Percentiles rank a stretch among this genome's conserved stretches.
Conservation (phyloP, 1,140 invertebrate species). For the Platorchestia sp. region DNA sequence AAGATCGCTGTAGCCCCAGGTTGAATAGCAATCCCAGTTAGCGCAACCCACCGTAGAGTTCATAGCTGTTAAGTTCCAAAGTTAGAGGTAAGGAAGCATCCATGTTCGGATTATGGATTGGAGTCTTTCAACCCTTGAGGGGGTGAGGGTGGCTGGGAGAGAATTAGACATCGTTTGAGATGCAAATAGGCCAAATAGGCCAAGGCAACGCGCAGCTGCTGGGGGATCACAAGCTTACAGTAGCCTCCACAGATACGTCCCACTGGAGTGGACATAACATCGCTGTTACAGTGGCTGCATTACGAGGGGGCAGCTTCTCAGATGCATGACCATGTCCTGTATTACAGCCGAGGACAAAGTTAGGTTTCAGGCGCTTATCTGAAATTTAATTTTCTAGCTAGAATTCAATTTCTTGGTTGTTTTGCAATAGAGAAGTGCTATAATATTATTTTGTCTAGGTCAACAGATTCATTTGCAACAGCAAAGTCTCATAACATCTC, state of each 20-base stretch:
- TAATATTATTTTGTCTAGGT: background rate
- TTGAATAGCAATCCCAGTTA: background rate
- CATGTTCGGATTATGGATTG: background rate
- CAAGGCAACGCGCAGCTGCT: background rate
- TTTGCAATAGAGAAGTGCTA: background rate
- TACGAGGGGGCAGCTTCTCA: background rate
- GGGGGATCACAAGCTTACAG: background rate
- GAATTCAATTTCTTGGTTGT: background rate
- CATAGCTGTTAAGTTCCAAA: background rate
- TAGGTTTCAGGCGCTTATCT: background rate
- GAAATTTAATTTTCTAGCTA: background rate
- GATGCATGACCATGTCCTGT: background rate
- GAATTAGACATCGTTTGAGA: background rate
- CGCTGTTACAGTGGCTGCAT: background rate
- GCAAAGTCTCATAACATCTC: too few species aligned
- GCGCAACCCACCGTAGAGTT: background rate
- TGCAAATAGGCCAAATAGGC: background rate
- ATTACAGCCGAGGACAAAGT: background rate
- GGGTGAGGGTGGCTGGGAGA: background rate
- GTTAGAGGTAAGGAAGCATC: background rate
- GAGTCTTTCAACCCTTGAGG: background rate
- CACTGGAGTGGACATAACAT: background rate
- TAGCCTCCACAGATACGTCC: background rate
- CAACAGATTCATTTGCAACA: too few species aligned
- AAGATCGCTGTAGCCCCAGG: background rate